Base-by-base conservation (phyloP, 2,888 invertebrate genomes). In the Xiphydria camelus region DNA sequence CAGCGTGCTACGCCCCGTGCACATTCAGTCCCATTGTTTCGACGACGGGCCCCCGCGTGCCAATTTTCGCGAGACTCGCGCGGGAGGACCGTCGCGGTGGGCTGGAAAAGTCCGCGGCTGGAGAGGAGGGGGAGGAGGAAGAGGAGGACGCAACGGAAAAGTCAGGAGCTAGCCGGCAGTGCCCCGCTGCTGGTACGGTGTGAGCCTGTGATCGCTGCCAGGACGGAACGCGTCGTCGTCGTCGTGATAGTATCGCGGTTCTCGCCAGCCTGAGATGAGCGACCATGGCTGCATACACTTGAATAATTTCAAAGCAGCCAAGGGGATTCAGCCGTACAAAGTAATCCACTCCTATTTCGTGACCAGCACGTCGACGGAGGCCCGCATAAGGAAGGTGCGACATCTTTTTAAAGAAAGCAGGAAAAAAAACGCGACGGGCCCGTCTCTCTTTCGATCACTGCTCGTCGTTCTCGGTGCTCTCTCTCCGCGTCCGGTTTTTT, bases 341-440 rank as follows among this genome's bases (percentile, higher is more conserved):
- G 82, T 92, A 63, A 87, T 94, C 63, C 90, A 93, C 79, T 86
- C 88, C 55, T 90, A 88, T 78, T 93, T 94, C 77, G 88, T 91
- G 45, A 85, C 91, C 55, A 88, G 90, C 74, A 85, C 89, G 43
- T 86, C 89, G 51, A 82, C 82, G 60, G 89, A 89, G 77, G 88
- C 89, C 57, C 83, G 91, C 64, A 84, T 85, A 76, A 85, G 88
- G 66, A 94, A 92, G 89, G 93, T 92, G 70, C 65, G 65, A 17
- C 35, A 21, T 40, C 38, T 34, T 46, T 46, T 37, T 36, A 69
- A 36, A n/a, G n/a, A n/a, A n/a, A n/a, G n/a, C n/a, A n/a, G n/a
- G n/a, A n/a, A n/a, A n/a, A n/a, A n/a, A n/a, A n/a, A n/a, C n/a
- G n/a, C n/a, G 23, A n/a, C 7, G 7, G 23, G 23, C 23, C 7